Conservation (phyloP, 1,140 invertebrate genomes). For the Lordiphosa clarofinis region DNA sequence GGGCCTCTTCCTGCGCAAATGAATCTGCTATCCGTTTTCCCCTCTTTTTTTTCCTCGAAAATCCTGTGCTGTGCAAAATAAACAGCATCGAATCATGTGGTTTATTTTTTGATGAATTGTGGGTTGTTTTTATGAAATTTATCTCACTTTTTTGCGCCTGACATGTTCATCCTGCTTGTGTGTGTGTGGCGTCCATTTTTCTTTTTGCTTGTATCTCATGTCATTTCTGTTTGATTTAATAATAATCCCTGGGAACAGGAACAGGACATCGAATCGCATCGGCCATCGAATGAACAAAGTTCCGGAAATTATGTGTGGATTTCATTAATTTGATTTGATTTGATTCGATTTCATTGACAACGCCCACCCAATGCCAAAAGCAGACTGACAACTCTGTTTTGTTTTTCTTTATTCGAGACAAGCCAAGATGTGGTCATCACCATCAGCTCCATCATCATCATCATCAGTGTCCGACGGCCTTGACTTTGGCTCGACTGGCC, state of each 20-base stretch:
- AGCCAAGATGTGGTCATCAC: not conserved
- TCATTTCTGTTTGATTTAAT: conserved; percentile 45
- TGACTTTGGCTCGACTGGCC: conserved; percentile 45
- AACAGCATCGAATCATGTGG: no score
- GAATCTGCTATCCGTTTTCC: no score
- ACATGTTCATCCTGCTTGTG: conserved; percentile 5
- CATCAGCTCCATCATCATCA: conserved; percentile 3
- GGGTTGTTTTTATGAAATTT: no score
- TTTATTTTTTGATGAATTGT: no score
- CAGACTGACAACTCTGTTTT: not conserved
- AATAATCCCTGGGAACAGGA: conserved; percentile 21
- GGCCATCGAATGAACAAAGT: conserved; percentile 31
- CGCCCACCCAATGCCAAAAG: conserved; percentile 12
- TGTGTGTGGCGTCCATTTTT: conserved; percentile 11
- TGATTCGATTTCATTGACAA: conserved; percentile 41
- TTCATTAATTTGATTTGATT: conserved; percentile 25
- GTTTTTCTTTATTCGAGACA: conserved; percentile 4
- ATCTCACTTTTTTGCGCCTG: no score
- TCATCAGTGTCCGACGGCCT: conserved; percentile 30
- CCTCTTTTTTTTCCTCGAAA: no score
- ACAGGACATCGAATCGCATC: conserved; percentile 22
- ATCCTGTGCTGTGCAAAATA: no score
- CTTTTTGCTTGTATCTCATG: conserved; percentile 3
- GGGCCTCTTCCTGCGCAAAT: no score
- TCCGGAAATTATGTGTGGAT: conserved; percentile 22